A percentile compares a stretch with the other conserved stretches of the same genome.
Conservation (phyloP, 2,797 vertebrate genomes). For the Sandelia bainsii region DNA sequence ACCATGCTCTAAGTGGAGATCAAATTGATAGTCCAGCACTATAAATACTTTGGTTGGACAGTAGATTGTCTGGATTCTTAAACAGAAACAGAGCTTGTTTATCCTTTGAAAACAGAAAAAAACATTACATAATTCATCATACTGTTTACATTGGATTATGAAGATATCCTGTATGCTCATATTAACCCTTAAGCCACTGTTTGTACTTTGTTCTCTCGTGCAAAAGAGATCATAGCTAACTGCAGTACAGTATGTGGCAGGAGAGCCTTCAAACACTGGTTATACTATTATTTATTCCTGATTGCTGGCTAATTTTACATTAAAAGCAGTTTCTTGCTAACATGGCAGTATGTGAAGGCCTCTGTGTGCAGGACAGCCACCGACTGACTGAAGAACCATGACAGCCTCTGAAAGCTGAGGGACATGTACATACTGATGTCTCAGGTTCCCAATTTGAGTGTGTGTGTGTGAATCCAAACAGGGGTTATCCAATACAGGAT, state of each 20-base stretch:
- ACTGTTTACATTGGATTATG: too few relatives aligned
- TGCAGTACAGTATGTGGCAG: slow-evolving; percentile 1
- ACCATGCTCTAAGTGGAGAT: too few relatives aligned
- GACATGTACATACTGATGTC: slow-evolving; percentile 73
- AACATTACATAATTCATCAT: too few relatives aligned
- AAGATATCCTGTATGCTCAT: too few relatives aligned
- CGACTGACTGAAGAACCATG: slow-evolving; percentile 41
- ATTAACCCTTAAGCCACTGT: too few relatives aligned
- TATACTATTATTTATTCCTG: slow-evolving; percentile 5
- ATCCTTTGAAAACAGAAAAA: too few relatives aligned
- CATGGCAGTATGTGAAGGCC: slow-evolving; percentile 15
- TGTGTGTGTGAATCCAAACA: slow-evolving; percentile 69
- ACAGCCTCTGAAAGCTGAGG: slow-evolving; percentile 57
- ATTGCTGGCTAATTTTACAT: slow-evolving; percentile 18
- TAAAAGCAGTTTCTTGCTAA: slow-evolving; percentile 13
- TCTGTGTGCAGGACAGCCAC: slow-evolving; percentile 32
- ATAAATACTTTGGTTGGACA: too few relatives aligned
- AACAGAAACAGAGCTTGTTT: too few relatives aligned
- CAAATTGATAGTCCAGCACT: too few relatives aligned
- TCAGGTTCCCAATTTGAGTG: slow-evolving; percentile 71
- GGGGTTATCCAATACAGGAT: slow-evolving; percentile 85
- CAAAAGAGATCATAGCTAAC: not conserved
- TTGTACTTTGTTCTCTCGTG: too few relatives aligned
- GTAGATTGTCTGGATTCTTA: too few relatives aligned
- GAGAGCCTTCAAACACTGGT: not conserved